Conservation (phyloP, 2,113 vertebrate genomes). For the Alethe castanea region DNA sequence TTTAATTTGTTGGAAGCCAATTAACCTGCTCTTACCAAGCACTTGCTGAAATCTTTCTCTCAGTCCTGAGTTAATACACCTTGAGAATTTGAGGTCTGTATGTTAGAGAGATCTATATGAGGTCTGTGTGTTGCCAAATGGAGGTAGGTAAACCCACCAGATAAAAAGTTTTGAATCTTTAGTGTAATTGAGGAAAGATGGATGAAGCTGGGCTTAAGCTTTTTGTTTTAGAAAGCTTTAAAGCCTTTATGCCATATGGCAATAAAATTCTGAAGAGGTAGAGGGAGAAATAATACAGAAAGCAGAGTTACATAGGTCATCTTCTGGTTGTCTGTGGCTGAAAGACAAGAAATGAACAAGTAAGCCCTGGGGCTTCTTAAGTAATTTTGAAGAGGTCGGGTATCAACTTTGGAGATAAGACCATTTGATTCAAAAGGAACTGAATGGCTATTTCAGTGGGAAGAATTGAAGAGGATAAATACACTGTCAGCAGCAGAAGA, state of each 20-base stretch:
- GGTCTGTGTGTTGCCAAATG: not conserved
- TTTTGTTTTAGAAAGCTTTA: not conserved
- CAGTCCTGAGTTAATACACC: not conserved
- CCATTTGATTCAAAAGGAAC: not conserved
- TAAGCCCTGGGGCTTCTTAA: not conserved
- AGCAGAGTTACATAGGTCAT: not conserved
- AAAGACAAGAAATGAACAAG: slow-evolving; percentile 4
- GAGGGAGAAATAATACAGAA: not conserved
- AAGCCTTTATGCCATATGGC: not conserved
- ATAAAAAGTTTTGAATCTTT: not conserved
- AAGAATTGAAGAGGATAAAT: not conserved
- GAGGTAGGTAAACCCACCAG: not conserved
- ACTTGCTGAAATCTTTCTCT: not conserved
- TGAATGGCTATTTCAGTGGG: not conserved
- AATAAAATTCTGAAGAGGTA: not conserved
- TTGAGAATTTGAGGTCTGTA: not conserved
- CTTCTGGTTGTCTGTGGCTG: not conserved
- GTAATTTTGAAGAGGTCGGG: not conserved
- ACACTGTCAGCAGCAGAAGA: not conserved
- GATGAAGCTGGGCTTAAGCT: not conserved
- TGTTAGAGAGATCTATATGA: not conserved
- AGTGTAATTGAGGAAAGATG: not conserved
- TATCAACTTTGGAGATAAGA: not conserved
- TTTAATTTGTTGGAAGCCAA: not conserved
- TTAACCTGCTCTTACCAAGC: not conserved